Conservation (phyloP, 2,113 vertebrate species). For the Phainopepla nitens region DNA sequence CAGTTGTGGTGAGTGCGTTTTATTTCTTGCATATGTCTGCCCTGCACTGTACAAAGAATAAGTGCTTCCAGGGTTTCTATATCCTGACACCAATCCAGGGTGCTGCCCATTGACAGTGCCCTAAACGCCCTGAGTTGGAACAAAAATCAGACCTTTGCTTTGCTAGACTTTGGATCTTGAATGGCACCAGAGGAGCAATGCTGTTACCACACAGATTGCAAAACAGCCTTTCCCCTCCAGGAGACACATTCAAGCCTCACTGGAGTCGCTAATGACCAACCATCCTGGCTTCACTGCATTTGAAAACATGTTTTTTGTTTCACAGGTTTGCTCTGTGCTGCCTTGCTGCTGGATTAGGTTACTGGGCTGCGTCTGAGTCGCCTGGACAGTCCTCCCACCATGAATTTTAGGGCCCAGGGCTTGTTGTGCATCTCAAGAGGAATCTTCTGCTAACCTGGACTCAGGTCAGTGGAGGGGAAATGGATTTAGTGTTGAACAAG, state of each 20-base stretch:
- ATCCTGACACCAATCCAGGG: neutral
- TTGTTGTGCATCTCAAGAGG: neutral
- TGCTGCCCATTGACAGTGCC: neutral
- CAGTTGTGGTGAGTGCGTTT: rapidly evolving
- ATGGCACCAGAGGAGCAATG: neutral
- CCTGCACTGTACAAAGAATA: neutral
- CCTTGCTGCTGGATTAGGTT: neutral
- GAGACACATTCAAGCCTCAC: rapidly evolving
- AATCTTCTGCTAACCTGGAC: neutral
- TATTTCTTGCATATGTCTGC: neutral
- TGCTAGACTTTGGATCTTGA: neutral
- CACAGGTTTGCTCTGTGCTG: neutral
- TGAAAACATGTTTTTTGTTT: rapidly evolving
- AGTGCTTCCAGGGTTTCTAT: neutral
- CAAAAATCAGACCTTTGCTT: neutral
- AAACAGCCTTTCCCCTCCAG: neutral
- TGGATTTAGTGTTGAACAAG: neutral
- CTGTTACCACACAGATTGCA: rapidly evolving
- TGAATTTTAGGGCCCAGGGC: neutral
- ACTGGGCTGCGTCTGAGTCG: rapidly evolving
- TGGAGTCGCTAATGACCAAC: neutral
- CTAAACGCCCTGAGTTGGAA: neutral
- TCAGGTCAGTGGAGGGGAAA: neutral
- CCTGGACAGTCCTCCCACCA: neutral
- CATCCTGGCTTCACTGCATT: rapidly evolving